Base-by-base conservation (phyloP, 2,888 invertebrate species). In the Eucera pruinosa region DNA sequence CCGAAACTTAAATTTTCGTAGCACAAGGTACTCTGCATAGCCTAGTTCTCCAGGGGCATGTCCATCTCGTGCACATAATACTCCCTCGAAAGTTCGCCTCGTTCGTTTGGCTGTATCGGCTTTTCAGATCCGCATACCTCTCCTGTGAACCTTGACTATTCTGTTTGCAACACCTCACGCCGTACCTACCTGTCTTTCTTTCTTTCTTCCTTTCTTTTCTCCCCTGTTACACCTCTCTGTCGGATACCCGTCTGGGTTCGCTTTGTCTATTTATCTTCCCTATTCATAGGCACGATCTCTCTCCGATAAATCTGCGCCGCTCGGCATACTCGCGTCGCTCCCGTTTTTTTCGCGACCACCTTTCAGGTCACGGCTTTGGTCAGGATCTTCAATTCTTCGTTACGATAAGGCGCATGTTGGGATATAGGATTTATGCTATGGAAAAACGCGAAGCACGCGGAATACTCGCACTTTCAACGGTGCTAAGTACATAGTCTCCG, bases 131-230 rank as follows among this genome's bases (percentile, higher is more conserved):
- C 89, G 89, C 89, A 88, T 88, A 87, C 87, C 89, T 86, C 81
- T 89, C 83, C 81, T 82, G 85, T 86, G 86, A 88, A 87, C 89
- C 89, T 88, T 85, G 88, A 84, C 86, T 85, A 81, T 87, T 86
- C 78, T 39, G 69, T 78, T 75, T 74, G 80, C 83, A 86, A 82
- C 80, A 78, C 75, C 74, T 82, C 75, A 18, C 71, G 47, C 48
- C 70, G 70, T 55, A 79, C 57, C 71, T 78, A 69, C 69, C 74
- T 74, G 71, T 81, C 67, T 78, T 76, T 73, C 73, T 68, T 68
- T 67, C 52, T 52, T 45, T 41, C 68, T 54, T 39, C 23, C 36
- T 60, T 27, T 30, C 43, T 33, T 62, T 57, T 48, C 58, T 64
- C 62, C 50, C 64, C 76, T 58, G 57, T 62, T n/a, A n/a, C n/a